phyloP scores from a whole-genome alignment of 37 sponge, comb jelly and placozoan genomes.

The Halisarca cf. caerulea region DNA sequence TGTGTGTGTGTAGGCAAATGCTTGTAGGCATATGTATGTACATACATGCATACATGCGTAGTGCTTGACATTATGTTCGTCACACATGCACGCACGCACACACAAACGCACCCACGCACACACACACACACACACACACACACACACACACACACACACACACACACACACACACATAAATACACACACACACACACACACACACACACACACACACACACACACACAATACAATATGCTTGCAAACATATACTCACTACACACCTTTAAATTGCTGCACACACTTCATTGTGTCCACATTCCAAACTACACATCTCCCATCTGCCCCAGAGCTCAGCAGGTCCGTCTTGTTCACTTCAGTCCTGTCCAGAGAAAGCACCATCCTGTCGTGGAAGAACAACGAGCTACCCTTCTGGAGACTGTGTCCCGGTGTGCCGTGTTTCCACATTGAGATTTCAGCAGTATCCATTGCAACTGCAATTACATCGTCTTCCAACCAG shows the following conservation, averaged over 20 bases:
- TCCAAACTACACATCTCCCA: background rate
- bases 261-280: background rate
- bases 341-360: background rate
- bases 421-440: slow-evolving; percentile 13
- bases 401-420: background rate
- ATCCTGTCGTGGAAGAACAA: background rate
- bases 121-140: slow-evolving; percentile 29
- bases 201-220: background rate
- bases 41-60: too few relatives aligned
- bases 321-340: background rate
- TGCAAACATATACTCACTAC: slow-evolving; percentile 2
- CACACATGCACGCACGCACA: background rate
- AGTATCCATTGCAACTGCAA: slow-evolving; percentile 20
- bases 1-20: too few relatives aligned
- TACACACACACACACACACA: background rate
- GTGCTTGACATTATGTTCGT: too few relatives aligned
- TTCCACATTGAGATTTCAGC: background rate
- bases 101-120: slow-evolving; percentile 10
- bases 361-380: slow-evolving; percentile 5
- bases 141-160: slow-evolving; percentile 28
- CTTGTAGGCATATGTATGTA: too few relatives aligned
- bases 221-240: slow-evolving; percentile 2
- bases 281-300: background rate
- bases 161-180: background rate
- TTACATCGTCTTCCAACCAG: background rate